A percentile compares a stretch with the other conserved stretches of the same genome.
Conservation (phyloP, 1,140 invertebrate species). For the Mylabris phalerata region DNA sequence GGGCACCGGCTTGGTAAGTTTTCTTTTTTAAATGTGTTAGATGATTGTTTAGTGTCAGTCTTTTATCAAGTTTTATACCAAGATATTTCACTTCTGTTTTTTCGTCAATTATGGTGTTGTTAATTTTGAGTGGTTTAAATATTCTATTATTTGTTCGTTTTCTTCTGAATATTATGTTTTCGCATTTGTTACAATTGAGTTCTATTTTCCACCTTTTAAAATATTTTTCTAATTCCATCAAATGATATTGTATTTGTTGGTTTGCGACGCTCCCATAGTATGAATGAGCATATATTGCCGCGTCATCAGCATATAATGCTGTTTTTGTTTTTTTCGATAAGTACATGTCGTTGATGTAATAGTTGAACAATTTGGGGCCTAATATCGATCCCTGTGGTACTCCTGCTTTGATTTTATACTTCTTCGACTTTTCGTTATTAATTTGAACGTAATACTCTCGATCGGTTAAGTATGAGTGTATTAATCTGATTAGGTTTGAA, state of each 20-base stretch:
- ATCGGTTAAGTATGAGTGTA: neutral
- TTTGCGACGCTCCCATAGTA: slow-evolving; percentile 1
- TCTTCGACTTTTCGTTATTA: neutral
- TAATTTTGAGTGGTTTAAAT: too few species aligned
- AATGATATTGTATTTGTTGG: slow-evolving; percentile 14
- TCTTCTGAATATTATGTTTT: too few species aligned
- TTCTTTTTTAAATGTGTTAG: too few species aligned
- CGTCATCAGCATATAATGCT: slow-evolving; percentile 30
- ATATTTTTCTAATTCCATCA: slow-evolving; percentile 2
- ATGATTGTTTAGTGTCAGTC: too few species aligned
- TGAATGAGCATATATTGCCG: slow-evolving; percentile 12
- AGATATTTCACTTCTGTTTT: too few species aligned
- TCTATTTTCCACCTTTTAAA: slow-evolving; percentile 20
- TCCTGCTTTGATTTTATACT: slow-evolving; percentile 16
- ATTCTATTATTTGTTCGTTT: too few species aligned
- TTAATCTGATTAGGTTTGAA: neutral
- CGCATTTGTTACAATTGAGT: too few species aligned
- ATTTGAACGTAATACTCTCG: neutral
- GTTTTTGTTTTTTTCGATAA: slow-evolving; percentile 7
- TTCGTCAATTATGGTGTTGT: too few species aligned
- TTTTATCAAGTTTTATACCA: too few species aligned
- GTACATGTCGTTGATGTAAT: slow-evolving; percentile 24
- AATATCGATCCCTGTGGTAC: slow-evolving; percentile 30
- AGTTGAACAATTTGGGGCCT: slow-evolving; percentile 19
- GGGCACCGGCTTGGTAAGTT: too few species aligned